Evolutionary conservation across 2,113 vertebrate genomes (phyloP).

Genomic region (Sarotherodon lohbergeri): DNA sequence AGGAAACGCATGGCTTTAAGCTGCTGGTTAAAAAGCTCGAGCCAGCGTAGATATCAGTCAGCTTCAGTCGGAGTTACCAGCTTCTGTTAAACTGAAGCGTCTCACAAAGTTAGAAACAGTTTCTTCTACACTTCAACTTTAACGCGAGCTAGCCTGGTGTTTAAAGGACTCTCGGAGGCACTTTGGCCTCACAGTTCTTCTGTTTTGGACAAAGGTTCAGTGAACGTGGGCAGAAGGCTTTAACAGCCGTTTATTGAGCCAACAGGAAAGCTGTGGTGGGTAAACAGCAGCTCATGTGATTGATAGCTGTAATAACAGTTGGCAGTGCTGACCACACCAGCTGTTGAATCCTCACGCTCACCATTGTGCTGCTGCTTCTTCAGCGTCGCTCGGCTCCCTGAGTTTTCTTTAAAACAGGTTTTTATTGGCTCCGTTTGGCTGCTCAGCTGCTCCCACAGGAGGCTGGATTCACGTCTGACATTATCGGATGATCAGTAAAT

Average conservation of each 20-base stretch:
- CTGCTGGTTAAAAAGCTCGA: not conserved
- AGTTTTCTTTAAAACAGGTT: not conserved
- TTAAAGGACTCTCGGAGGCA: not conserved
- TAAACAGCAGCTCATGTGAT: not conserved
- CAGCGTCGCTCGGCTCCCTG: not conserved
- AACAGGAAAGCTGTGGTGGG: not conserved
- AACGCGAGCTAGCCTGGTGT: fast-evolving
- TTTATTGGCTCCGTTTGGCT: not conserved
- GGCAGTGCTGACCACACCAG: not conserved
- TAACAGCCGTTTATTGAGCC: not conserved
- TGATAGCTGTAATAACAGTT: not conserved
- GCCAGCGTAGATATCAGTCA: not conserved
- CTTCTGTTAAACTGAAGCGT: not conserved
- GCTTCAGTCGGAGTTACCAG: not conserved
- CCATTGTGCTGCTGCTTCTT: not conserved
- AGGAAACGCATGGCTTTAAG: not conserved
- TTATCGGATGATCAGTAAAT: not conserved
- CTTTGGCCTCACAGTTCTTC: not conserved
- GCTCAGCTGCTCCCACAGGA: not conserved
- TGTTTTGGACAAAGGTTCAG: not conserved
- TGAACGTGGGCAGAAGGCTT: not conserved
- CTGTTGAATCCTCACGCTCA: not conserved
- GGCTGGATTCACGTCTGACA: not conserved
- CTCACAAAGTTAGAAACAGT: not conserved
- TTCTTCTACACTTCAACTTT: not conserved